A percentile compares a stretch with the other conserved stretches of the same genome.
Evolutionary conservation across 2,113 vertebrate genomes (phyloP).

Genomic region (Buteo buteo): DNA sequence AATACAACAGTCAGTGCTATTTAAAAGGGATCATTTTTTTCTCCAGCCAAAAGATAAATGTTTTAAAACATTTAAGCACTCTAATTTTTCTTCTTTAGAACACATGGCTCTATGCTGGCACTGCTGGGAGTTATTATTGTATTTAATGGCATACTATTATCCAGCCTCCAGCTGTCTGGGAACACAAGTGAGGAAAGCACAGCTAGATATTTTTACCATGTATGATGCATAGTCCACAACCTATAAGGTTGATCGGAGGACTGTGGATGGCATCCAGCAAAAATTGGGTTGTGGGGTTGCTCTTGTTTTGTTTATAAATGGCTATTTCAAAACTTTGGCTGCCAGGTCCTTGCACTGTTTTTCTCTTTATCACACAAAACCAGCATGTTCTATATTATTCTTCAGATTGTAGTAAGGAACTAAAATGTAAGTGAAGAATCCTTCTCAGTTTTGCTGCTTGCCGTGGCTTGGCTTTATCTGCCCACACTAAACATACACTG

Average conservation of each 20-base stretch:
- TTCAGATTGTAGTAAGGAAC: not conserved
- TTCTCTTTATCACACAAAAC: constrained; percentile 1
- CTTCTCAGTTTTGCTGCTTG: not conserved
- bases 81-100: not conserved
- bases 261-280: not conserved
- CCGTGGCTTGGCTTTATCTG: not conserved
- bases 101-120: not conserved
- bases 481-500: not conserved
- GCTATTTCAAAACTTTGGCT: not conserved
- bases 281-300: not conserved
- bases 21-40: not conserved
- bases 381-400: not conserved
- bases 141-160: not conserved
- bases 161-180: not conserved
- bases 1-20: not conserved
- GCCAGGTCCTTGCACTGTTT: not conserved
- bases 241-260: not conserved
- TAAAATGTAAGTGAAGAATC: constrained; percentile 14
- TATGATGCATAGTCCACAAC: not conserved
- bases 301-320: not conserved
- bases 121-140: not conserved
- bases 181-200: not conserved
- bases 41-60: not conserved
- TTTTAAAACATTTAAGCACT: not conserved
- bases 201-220: constrained; percentile 11